Conservation (phyloP, 1,140 invertebrate species). For the Tachypleus tridentatus region DNA sequence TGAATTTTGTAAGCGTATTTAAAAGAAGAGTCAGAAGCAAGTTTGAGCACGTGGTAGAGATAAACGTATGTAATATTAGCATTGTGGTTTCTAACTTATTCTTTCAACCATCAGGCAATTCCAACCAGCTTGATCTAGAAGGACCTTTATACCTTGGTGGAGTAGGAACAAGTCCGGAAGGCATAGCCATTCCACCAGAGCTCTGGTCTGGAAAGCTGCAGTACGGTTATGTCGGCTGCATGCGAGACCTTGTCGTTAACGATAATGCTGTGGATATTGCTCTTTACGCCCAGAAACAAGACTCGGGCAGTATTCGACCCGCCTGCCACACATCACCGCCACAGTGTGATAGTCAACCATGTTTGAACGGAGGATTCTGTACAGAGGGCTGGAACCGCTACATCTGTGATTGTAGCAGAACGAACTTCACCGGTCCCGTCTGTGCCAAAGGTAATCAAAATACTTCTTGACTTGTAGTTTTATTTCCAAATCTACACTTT, state of each 20-base stretch:
- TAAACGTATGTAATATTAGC: slow-evolving; percentile 13
- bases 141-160: slow-evolving; percentile 83
- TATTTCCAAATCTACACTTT: too few relatives aligned
- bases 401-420: slow-evolving; percentile 86
- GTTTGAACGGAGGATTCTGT: slow-evolving; percentile 80
- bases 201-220: slow-evolving; percentile 81
- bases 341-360: slow-evolving; percentile 72
- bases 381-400: slow-evolving; percentile 92
- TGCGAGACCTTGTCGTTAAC: slow-evolving; percentile 84
- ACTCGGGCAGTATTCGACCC: slow-evolving; percentile 75
- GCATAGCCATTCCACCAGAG: slow-evolving; percentile 59
- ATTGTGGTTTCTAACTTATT: neutral
- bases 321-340: slow-evolving; percentile 66
- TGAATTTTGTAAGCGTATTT: too few relatives aligned
- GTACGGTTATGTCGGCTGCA: slow-evolving; percentile 88
- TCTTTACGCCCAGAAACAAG: slow-evolving; percentile 73
- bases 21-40: neutral
- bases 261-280: slow-evolving; percentile 84
- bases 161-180: slow-evolving; percentile 42
- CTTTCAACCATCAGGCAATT: slow-evolving; percentile 49
- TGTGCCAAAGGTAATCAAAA: slow-evolving; percentile 65
- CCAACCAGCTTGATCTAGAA: slow-evolving; percentile 73
- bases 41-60: slow-evolving; percentile 11
- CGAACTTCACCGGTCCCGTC: slow-evolving; percentile 75
- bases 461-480: too few relatives aligned